Evolutionary conservation across 2,888 invertebrate species (phyloP).

Genomic region (Calliphora vomitoria): DNA sequence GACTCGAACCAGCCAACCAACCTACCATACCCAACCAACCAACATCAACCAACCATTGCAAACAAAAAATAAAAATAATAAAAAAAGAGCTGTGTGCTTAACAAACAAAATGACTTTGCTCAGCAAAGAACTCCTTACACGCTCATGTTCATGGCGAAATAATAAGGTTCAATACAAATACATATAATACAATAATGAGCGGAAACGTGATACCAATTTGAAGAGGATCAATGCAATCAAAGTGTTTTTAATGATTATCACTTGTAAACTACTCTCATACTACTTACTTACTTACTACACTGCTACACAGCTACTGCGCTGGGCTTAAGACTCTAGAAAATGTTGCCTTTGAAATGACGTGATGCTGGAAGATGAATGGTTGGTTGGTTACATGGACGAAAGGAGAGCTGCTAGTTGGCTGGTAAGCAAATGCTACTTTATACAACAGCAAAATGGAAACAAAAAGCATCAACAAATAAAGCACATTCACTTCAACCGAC

Average conservation of each 20-base stretch:
- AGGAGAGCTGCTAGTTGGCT: conserved; percentile 10
- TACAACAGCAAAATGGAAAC: neutral
- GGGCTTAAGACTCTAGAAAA: neutral
- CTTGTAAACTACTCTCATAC: neutral
- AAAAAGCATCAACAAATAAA: conserved; percentile 1
- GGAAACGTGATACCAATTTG: conserved; percentile 71
- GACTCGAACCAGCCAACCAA: conserved; percentile 8
- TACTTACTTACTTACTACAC: neutral
- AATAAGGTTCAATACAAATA: conserved; percentile 57
- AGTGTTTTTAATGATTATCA: conserved; percentile 65
- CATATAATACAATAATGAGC: conserved; percentile 62
- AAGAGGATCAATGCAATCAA: conserved; percentile 67
- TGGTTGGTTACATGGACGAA: conserved; percentile 1
- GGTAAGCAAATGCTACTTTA: conserved; percentile 12
- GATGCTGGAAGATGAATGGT: conserved; percentile 19
- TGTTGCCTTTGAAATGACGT: neutral
- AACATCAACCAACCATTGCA: neutral
- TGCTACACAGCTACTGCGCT: neutral
- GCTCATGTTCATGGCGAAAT: conserved; percentile 26
- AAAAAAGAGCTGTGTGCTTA: neutral
- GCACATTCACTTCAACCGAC: conserved; percentile 47
- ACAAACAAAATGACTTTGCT: neutral
- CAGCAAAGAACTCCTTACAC: conserved; percentile 20
- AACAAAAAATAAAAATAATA: neutral
- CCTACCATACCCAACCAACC: neutral